Base-by-base conservation (phyloP, 2,888 invertebrate genomes). In the Adineta ricciae region DNA sequence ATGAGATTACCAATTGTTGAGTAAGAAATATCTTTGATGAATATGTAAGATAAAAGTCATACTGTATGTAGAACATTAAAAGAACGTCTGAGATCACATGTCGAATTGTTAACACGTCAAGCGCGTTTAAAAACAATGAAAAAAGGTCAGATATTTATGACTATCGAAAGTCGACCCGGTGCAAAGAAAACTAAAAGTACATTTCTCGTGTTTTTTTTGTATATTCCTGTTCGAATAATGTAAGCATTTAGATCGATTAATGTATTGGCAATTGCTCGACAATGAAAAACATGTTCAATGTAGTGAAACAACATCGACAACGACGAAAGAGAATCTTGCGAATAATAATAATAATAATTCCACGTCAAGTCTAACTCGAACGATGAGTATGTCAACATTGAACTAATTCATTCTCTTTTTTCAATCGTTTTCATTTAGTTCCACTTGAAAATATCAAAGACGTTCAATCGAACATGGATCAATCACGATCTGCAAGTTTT, bases 1-100 rank as follows among this genome's bases (percentile, higher is more conserved):
- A 78, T 38, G 41, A 78, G n/a, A 78, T 78, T 78, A 78, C 78
- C 78, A 8, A 41, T 78, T 78, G 78, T 78, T 78, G 78, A 78
- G 78, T 78, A 41, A n/a, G 78, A 78, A 14, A 24, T 5, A 41
- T 78, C 2, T 72, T 19, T 4, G 7, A 19, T 8, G 7, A 64
- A 64, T 27, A 1, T 1, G 16, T 32, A 64, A 32, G 27, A 2
- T 64, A 27, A 11, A 64, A n/a, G n/a, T n/a, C n/a, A 11, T 64
- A 11, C 8, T 7, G 1, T 11, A 32, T 78, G 9, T 41, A 78
- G 78, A 38, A 78, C 78, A n/a, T 78, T 78, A n/a, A 78, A 41
- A 78, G 78, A 78, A 38, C 78, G 41, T 41, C n/a, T 78, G 41
- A 38, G 78, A 41, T n/a, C 78, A 24, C 78, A 78, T 78, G 41